Conservation (phyloP, 2,113 vertebrate species). For the Cyanoderma ruficeps region DNA sequence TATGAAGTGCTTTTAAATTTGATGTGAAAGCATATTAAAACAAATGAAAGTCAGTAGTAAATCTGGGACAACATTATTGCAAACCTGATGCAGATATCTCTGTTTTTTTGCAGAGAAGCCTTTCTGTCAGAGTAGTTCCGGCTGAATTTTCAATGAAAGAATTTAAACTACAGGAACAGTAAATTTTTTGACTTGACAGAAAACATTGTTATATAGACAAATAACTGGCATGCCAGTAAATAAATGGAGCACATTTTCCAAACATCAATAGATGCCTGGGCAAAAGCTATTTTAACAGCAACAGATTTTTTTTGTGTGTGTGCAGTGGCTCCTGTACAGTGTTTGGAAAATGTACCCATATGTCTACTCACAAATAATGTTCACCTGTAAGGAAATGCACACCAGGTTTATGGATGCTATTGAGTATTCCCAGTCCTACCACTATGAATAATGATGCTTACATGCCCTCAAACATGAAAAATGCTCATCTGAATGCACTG, state of each 20-base stretch:
- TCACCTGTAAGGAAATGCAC: conserved; percentile 67
- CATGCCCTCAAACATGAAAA: conserved; percentile 59
- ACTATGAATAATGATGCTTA: conserved; percentile 62
- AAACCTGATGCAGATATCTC: background rate
- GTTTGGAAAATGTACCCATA: conserved; percentile 61
- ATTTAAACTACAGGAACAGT: conserved; percentile 41
- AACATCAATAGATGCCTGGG: conserved; percentile 57
- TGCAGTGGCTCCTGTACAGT: conserved; percentile 15
- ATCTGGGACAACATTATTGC: conserved; percentile 4
- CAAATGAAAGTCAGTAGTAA: conserved; percentile 48
- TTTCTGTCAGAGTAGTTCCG: conserved; percentile 22
- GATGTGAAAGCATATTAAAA: conserved; percentile 30
- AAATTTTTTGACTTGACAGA: conserved; percentile 76
- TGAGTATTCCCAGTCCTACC: conserved; percentile 60
- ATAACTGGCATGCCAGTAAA: conserved; percentile 76
- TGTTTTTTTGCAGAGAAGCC: background rate
- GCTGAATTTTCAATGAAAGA: conserved; percentile 44
- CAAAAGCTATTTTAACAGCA: conserved; percentile 55
- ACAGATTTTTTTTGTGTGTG: conserved; percentile 15
- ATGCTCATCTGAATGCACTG: conserved; percentile 52
- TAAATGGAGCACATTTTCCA: conserved; percentile 59
- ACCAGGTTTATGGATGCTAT: conserved; percentile 63
- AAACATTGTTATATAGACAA: conserved; percentile 77
- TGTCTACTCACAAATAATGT: conserved; percentile 66
- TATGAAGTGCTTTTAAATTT: conserved; percentile 27